Evolutionary conservation across 2,888 invertebrate species (phyloP).

Genomic region (Germaria angustata): DNA sequence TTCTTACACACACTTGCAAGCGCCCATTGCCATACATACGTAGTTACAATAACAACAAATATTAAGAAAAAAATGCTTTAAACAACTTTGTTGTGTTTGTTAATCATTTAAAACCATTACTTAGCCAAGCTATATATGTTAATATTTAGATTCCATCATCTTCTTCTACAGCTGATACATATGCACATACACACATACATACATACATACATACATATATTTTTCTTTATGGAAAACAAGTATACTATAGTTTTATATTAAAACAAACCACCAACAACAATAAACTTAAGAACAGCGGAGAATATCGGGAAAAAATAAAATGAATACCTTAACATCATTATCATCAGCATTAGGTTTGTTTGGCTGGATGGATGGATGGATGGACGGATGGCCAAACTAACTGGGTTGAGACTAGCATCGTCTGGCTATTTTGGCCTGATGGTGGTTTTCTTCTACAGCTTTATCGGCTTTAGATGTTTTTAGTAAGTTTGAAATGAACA

Average conservation of each 20-base stretch:
- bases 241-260: constrained; percentile 30
- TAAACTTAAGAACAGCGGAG: not conserved
- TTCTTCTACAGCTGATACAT: constrained; percentile 12
- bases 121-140: constrained; percentile 60
- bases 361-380: not conserved
- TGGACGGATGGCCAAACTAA: constrained; percentile 8
- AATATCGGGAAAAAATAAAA: constrained; percentile 4
- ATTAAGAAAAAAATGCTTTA: constrained; percentile 7
- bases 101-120: constrained; percentile 63
- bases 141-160: constrained; percentile 64
- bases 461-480: constrained; percentile 65
- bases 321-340: constrained; percentile 65
- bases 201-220: no score
- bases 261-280: constrained; percentile 4
- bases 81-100: constrained; percentile 51
- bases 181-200: no score
- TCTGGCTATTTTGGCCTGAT: constrained; percentile 31
- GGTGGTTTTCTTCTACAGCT: constrained; percentile 59
- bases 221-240: constrained; percentile 36
- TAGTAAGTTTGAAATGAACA: constrained; percentile 55
- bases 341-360: constrained; percentile 62
- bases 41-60: not conserved
- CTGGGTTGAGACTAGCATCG: not conserved
- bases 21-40: not conserved
- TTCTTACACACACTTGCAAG: not conserved